Base-by-base conservation (phyloP, 2,888 invertebrate species). In the Cheilosia pagana region DNA sequence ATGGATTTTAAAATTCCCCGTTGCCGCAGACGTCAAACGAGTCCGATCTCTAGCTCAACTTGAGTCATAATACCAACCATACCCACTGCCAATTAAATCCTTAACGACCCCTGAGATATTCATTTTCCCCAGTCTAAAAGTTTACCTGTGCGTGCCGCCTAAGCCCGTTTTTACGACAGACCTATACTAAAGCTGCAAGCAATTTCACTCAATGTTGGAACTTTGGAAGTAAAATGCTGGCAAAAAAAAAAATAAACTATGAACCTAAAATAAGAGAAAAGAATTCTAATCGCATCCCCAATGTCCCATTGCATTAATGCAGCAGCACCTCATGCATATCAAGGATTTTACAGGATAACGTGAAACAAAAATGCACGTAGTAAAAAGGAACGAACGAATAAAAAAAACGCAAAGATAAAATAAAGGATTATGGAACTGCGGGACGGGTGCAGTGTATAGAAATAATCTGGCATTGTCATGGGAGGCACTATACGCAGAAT, bases 271-370 rank as follows among this genome's bases (percentile, higher is more conserved):
- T 25, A 23, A 67, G 43, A 67, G 52, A 60, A 85, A 75, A 52
- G 39, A 75, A 75, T 71, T 81, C 81, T 85, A 85, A 85, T 85
- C 85, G 85, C 60, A 75, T 85, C 85, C 81, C 85, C 75, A 76
- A 81, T 55, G 85, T 85, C 85, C 85, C 75, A 85, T 85, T 75
- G 81, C 85, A 83, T 74, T 83, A 79, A 74, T 74, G 78, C 83
- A 79, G 78, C 63, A 85, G 65, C 71, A 62, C 71, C 67, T 76
- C 72, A 77, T 77, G 82, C 75, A 79, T 81, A 85, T 85, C 63
- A 76, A 71, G 85, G 81, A 85, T 81, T 81, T 71, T 21, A 60
- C 48, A 70, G 82, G 57, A 78, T 83, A 83, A 68, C 68, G 71
- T 60, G 14, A 45, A 50, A 55, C 68, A 48, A 57, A 62, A 45